Conservation (phyloP, 2,797 vertebrate species). For the Hozukius guyotensis region DNA sequence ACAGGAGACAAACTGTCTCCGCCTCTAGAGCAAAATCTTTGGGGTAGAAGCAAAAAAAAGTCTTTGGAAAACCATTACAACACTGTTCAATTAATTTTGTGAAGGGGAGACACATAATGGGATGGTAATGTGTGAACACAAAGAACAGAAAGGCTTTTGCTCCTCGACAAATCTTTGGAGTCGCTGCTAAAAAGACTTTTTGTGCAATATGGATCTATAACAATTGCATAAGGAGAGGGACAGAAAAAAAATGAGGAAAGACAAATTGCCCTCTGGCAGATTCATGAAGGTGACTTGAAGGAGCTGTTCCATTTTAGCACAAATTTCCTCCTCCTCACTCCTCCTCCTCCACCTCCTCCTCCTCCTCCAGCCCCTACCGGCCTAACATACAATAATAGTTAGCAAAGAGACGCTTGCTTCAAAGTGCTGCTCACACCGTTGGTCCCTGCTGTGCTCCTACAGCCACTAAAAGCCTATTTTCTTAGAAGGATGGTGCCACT, state of each 20-base stretch:
- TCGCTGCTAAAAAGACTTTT: constrained; percentile 65
- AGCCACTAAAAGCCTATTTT: constrained; percentile 55
- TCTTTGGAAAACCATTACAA: constrained; percentile 61
- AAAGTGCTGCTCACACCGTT: constrained; percentile 73
- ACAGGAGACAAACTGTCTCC: constrained; percentile 28
- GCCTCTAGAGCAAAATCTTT: constrained; percentile 35
- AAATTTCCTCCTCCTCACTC: constrained; percentile 53
- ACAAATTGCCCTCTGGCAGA: constrained; percentile 73
- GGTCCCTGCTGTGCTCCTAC: constrained; percentile 57
- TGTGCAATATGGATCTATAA: constrained; percentile 75
- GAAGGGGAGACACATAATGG: constrained; percentile 70
- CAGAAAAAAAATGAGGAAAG: constrained; percentile 55
- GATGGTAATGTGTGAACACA: constrained; percentile 77
- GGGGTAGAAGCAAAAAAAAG: constrained; percentile 40
- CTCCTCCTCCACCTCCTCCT: constrained; percentile 35
- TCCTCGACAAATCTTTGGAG: constrained; percentile 70
- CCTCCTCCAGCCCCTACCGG: constrained; percentile 45
- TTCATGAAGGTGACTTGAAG: constrained; percentile 81
- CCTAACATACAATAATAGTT: constrained; percentile 61
- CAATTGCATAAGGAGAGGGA: constrained; percentile 75
- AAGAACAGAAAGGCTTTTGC: constrained; percentile 68
- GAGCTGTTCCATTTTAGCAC: constrained; percentile 78
- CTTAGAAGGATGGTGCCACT: constrained; percentile 60
- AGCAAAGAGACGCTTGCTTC: constrained; percentile 80
- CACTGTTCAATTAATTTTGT: constrained; percentile 63